Percentiles rank a stretch among this genome's conserved stretches.
phyloP scores from a whole-genome alignment of 2,797 vertebrate genomes.

The Leptodactylus fallax region DNA sequence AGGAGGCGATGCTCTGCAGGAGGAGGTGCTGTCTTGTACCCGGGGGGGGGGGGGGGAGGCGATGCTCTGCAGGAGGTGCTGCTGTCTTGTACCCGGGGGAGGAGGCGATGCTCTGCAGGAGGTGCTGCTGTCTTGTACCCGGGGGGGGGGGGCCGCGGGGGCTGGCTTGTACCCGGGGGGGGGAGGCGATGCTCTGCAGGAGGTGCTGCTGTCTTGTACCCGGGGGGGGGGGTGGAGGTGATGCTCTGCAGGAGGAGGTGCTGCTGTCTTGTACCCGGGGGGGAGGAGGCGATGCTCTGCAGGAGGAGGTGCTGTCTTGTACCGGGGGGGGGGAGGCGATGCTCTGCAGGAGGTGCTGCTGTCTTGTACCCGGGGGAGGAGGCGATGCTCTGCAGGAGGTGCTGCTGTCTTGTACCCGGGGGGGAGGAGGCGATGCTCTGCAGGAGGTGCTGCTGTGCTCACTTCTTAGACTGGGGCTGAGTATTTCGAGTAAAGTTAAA shows the following conservation, averaged over 20 bases:
- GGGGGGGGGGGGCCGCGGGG: neutral
- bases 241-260: neutral
- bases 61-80: neutral
- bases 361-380: no score
- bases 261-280: no score
- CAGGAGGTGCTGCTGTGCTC: neutral
- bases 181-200: neutral
- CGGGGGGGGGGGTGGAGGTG: neutral
- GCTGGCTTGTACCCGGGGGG: neutral
- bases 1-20: neutral
- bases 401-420: neutral
- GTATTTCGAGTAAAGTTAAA: conserved; percentile 42
- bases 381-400: neutral
- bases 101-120: neutral
- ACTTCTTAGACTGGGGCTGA: neutral
- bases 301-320: neutral
- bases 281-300: neutral
- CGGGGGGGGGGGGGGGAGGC: neutral
- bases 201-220: neutral
- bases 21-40: neutral
- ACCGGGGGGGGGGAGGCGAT: neutral
- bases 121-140: no score
- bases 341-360: neutral
- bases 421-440: neutral
- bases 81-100: no score